These are phyloP conservation scores for Euura saliciscinereae DNA, from an alignment of 1,140 invertebrate genomes.

Conservation along the genomic window DNA sequence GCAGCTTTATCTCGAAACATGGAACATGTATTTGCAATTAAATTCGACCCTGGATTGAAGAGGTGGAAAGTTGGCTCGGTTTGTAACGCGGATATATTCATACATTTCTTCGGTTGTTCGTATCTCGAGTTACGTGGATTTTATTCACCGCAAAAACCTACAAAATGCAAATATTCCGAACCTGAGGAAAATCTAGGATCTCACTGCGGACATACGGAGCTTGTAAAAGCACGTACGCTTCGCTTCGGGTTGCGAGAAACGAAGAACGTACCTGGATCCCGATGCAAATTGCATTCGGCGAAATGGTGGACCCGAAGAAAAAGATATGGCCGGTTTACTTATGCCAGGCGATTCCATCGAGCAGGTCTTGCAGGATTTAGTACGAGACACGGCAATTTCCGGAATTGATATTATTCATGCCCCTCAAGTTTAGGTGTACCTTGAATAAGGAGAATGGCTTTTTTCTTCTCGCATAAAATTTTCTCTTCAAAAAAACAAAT, in stretches of 20 bases:
- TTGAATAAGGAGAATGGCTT: too few species aligned
- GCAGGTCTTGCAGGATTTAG: too few species aligned
- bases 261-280: not conserved
- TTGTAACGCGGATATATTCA: too few species aligned
- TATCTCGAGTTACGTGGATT: not conserved
- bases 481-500: too few species aligned
- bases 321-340: too few species aligned
- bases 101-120: constrained; percentile 22
- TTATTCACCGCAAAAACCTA: too few species aligned
- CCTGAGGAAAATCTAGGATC: not conserved
- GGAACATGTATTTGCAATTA: constrained; percentile 41
- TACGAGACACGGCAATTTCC: too few species aligned
- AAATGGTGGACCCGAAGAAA: not conserved
- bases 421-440: too few species aligned
- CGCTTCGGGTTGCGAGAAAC: not conserved
- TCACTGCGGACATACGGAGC: not conserved
- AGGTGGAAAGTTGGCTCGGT: too few species aligned
- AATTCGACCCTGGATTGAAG: constrained; percentile 11
- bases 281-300: not conserved
- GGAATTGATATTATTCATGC: too few species aligned
- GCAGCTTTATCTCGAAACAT: not conserved
- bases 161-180: not conserved
- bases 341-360: too few species aligned
- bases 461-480: too few species aligned
- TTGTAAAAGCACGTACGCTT: not conserved